Conservation (phyloP, 2,797 vertebrate species). For the Sarcophilus harrisii region DNA sequence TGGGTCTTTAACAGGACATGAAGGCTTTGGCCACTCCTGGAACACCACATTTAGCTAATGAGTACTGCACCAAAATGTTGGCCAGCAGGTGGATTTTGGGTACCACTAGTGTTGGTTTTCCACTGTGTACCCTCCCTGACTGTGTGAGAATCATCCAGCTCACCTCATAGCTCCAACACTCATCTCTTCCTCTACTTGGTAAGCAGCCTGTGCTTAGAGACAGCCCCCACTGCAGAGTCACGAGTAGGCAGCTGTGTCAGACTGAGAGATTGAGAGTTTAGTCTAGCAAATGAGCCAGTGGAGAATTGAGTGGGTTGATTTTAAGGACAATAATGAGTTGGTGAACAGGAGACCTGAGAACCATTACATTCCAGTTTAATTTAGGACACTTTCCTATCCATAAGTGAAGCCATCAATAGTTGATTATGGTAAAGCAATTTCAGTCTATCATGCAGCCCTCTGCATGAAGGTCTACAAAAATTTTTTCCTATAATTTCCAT, state of each 20-base stretch:
- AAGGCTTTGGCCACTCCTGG: not conserved
- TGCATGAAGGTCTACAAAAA: not conserved
- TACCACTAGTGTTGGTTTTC: not conserved
- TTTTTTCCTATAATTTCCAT: not conserved
- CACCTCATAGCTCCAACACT: not conserved
- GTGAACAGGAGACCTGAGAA: not conserved
- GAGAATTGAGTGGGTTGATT: not conserved
- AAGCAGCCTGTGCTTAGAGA: not conserved
- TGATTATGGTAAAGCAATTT: not conserved
- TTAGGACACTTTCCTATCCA: not conserved
- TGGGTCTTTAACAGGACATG: not conserved
- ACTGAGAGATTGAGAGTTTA: not conserved
- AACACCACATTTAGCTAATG: not conserved
- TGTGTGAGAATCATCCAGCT: not conserved
- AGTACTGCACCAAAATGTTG: not conserved
- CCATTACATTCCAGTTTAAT: not conserved
- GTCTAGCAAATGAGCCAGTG: not conserved
- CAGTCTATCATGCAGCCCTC: not conserved
- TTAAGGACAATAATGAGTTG: not conserved
- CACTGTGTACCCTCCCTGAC: not conserved
- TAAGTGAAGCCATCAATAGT: not conserved
- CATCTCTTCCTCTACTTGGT: not conserved
- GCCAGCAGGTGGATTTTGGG: not conserved
- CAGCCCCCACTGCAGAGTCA: not conserved
- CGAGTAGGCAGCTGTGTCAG: not conserved